Evolutionary conservation across 2,797 vertebrate species (phyloP), one percentile per base, ranked within the genome.

Genomic region (Alectoris magna): DNA sequence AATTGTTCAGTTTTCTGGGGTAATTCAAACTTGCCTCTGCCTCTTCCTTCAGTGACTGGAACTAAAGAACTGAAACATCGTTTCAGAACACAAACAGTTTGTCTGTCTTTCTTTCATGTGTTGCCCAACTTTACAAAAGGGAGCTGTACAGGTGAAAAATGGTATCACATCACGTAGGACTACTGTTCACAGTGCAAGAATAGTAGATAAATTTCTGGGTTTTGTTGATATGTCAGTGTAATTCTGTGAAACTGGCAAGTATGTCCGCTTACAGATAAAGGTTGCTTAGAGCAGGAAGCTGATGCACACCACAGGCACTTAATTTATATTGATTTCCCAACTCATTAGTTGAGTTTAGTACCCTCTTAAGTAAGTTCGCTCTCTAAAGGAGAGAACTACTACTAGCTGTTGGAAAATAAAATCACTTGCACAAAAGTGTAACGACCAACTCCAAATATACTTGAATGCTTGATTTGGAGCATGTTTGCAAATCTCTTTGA

Each of bases 11-110:
- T 96, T 97, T 97, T 96, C 93, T 96, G 96, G 96, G 94, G 97
- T 96, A 96, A 95, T 95, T 93, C 96, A 97, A 97, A 97, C 96
- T 97, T 97, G 97, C 97, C 97, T 98, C 97, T 97, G 97, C 97
- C 96, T 97, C 97, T 98, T 97, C 97, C 97, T 97, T 97, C 95
- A 94, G 90, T 96, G 96, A 97, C 95, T 97, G 97, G 97, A 97
- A 97, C 97, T 97, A 96, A 96, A 95, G 96, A 98, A 89, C 95
- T 96, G 95, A 96, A 97, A 95, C 93, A 79, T 41, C 95, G 93
- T 77, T 97, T 97, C 96, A 96, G 93, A 96, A 94, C 96, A 97
- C 96, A 94, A 91, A 85, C 71, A 95, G 83, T 92, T 97, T 77
- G 83, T 96, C 91, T 94, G 89, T 97, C 93, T 95, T 27, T 96